Conservation (phyloP, 1,140 invertebrate species). For the Zaprionus vittiger region DNA sequence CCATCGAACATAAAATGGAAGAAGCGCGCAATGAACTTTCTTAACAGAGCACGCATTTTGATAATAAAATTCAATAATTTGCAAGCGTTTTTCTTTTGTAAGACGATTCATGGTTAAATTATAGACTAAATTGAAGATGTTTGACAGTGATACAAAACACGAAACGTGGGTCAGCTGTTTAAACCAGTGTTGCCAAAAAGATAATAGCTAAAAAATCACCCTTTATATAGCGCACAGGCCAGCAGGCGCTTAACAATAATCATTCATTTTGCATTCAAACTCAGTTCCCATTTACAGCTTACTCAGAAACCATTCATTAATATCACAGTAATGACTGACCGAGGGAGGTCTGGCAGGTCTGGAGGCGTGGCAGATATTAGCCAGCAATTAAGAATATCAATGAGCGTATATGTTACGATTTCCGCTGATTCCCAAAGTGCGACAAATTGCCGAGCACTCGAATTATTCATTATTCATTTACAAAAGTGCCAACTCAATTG, state of each 20-base stretch:
- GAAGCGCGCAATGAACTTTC: no score
- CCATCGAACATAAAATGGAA: no score
- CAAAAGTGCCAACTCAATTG: conserved; percentile 60
- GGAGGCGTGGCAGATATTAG: neutral
- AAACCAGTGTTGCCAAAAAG: no score
- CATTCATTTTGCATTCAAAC: neutral
- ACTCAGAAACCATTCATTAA: neutral
- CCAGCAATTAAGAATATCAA: conserved; percentile 4
- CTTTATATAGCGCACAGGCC: neutral
- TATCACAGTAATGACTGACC: neutral
- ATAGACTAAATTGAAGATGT: no score
- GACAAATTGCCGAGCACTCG: conserved; percentile 62
- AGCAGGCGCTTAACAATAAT: neutral
- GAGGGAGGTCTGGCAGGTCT: neutral
- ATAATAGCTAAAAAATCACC: no score
- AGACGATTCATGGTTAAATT: no score
- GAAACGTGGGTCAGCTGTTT: no score
- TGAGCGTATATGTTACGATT: conserved; percentile 8
- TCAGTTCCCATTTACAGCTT: neutral
- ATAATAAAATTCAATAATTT: no score
- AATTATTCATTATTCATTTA: conserved; percentile 41
- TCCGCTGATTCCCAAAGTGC: conserved; percentile 39
- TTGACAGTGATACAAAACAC: no score
- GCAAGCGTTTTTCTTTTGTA: no score
- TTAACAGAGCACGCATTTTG: no score